phyloP scores from a whole-genome alignment of 2,888 invertebrate species.

The Zhuqinia jingwanae region DNA sequence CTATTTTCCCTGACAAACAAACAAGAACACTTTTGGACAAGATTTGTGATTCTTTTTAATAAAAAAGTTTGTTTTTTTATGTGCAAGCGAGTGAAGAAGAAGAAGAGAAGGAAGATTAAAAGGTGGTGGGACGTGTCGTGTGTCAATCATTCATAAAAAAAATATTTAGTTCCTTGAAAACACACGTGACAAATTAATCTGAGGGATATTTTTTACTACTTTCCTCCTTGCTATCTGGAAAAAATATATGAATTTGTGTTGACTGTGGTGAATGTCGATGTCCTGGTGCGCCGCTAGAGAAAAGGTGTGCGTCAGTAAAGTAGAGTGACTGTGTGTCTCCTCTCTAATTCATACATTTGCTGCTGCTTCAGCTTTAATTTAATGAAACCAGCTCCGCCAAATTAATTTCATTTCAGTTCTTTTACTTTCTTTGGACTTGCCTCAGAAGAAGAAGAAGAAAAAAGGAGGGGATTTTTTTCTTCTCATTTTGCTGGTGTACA shows the following conservation, averaged over 20 bases:
- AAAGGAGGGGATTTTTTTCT: conserved; percentile 6
- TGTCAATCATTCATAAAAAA: conserved; percentile 27
- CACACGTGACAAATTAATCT: conserved; percentile 46
- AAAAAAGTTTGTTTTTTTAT: conserved; percentile 3
- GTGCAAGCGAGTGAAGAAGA: no score
- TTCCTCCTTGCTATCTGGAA: background rate
- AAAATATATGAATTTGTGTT: background rate
- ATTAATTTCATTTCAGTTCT: conserved; percentile 13
- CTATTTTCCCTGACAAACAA: no score
- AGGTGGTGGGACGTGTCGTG: background rate
- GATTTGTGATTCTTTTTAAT: conserved; percentile 2
- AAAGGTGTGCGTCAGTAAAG: conserved; percentile 23
- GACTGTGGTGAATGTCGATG: background rate
- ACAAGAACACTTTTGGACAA: conserved; percentile 13
- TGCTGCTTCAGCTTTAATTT: background rate
- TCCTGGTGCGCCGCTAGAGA: conserved; percentile 1
- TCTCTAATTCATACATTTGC: no score
- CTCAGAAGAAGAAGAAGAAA: background rate
- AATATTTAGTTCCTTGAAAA: background rate
- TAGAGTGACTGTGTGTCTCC: conserved; percentile 6
- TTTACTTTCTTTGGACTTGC: conserved; percentile 9
- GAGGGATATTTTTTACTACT: conserved; percentile 4
- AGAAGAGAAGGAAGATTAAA: no score
- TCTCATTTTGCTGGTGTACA: background rate
- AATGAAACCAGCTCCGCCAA: conserved; percentile 4